Base-by-base conservation (phyloP, 92 coral and sea anemone genomes). In the Epizoanthus fatuus region DNA sequence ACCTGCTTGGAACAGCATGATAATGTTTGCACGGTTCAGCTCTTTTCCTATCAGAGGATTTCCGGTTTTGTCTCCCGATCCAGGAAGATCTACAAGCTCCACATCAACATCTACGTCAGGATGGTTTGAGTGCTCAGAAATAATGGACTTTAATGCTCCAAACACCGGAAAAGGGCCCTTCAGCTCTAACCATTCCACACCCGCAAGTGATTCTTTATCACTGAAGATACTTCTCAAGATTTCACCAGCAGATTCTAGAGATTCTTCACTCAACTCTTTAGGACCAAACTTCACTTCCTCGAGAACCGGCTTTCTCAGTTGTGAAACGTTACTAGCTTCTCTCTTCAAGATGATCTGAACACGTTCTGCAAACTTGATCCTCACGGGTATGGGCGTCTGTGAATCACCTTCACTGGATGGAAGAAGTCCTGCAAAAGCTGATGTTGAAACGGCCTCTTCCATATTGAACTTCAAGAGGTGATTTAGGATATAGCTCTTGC, bases 401-500 rank as follows among this genome's bases (percentile, higher is more conserved):
- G 86, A 79, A 0, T 37, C 87, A 44, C 87, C 93, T 12, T 0
- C 2, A 3, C 83, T 81, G 14, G 90, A 90, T 35, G 93, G 93
- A 25, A 90, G 84, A 62, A 87, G 93, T n/a, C 9, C 2, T 29
- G 59, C 6, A 9, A 54, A 32, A 16, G 13, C 68, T 7, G 55
- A 6, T 47, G 52, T 7, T 47, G 52, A 47, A 47, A 47, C 52
- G 9, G 9, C 7, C 4, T 9, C 37, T 22, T 63, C 69, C 68
- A 86, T 44, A 15, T 74, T 73, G 77, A 53, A 69, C 11, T 75
- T 86, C 51, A 90, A 38, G n/a, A 90, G 72, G 57, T 55, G 79
- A 39, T 90, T 90, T 20, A 90, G 85, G 7, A 90, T 22, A 54
- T 69, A 86, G 59, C 93, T 90, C 53, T 90, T 90, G 56, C 93